Percentiles rank a stretch among this genome's conserved stretches.
Evolutionary conservation across 2,113 vertebrate genomes (phyloP).

Genomic region (Neolamprologus variostigma): DNA sequence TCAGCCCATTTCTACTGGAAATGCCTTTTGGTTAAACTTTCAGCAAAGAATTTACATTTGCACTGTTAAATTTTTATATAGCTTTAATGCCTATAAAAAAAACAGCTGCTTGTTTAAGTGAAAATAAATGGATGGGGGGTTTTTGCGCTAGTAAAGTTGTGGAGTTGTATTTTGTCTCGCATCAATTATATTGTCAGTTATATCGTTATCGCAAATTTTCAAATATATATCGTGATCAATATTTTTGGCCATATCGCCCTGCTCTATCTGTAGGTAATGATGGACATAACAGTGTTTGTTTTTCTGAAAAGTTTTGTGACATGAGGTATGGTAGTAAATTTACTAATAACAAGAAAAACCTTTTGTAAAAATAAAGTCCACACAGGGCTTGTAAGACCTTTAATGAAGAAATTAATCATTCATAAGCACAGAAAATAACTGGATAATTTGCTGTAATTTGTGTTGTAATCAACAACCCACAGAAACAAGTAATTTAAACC

Average conservation of each 20-base stretch:
- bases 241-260: background rate
- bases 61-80: too few species aligned
- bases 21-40: too few species aligned
- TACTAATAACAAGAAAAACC: background rate
- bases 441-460: background rate
- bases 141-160: background rate
- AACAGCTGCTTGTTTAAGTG: too few species aligned
- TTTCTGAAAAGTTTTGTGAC: background rate
- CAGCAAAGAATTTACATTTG: too few species aligned
- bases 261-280: background rate
- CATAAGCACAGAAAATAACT: background rate
- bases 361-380: background rate
- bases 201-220: background rate
- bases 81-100: too few species aligned
- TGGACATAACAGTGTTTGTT: background rate
- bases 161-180: background rate
- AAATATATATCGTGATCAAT: background rate
- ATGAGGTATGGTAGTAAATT: background rate
- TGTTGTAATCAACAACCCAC: background rate
- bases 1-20: too few species aligned
- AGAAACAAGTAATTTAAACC: background rate
- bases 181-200: background rate
- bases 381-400: background rate
- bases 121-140: too few species aligned
- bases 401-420: background rate